Evolutionary conservation across 2,797 vertebrate genomes (phyloP).

Genomic region (Syngnathus acus): DNA sequence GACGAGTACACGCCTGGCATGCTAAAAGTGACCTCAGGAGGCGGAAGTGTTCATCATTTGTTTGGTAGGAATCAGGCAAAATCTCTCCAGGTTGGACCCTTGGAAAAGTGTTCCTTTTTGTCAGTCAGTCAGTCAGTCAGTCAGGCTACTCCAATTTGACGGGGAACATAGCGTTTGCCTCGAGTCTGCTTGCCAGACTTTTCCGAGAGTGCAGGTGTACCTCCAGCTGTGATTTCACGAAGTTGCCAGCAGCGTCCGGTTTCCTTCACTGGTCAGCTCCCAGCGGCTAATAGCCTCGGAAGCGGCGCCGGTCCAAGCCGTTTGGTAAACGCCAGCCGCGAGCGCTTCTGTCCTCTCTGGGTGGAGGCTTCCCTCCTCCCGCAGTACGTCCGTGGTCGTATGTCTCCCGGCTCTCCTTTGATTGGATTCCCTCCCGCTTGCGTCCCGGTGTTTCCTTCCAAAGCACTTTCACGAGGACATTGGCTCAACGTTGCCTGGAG

Average conservation of each 20-base stretch:
- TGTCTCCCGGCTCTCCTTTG: not conserved
- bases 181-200: too few species aligned
- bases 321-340: not conserved
- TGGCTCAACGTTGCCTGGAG: slow-evolving; percentile 77
- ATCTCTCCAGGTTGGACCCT: not conserved
- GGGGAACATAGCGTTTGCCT: too few species aligned
- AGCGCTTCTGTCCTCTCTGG: not conserved
- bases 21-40: too few species aligned
- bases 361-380: too few species aligned
- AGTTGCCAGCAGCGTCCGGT: not conserved
- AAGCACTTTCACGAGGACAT: not conserved
- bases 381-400: too few species aligned
- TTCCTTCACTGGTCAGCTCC: slow-evolving; percentile 3
- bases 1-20: too few species aligned
- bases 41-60: too few species aligned
- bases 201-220: not conserved
- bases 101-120: not conserved
- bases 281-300: not conserved
- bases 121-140: too few species aligned
- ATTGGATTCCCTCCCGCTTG: not conserved
- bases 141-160: too few species aligned
- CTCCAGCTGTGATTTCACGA: not conserved
- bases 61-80: too few species aligned
- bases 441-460: not conserved
- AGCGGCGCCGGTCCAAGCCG: not conserved